A percentile compares a stretch with the other conserved stretches of the same genome.
Evolutionary conservation across 2,888 invertebrate species (phyloP).

Genomic region (Nowickia ferox): DNA sequence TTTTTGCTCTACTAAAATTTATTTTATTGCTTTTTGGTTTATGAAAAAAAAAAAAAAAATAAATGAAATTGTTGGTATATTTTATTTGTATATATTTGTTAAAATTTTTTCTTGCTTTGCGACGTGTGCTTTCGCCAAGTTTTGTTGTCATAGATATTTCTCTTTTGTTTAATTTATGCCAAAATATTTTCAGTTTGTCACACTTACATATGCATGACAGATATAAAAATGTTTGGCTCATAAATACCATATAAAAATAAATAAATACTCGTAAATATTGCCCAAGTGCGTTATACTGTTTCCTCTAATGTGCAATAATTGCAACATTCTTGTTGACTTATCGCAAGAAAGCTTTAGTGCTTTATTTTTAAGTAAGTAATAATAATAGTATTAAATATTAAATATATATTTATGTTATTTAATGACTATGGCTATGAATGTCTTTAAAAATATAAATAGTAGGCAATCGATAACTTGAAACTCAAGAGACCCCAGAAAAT

Average conservation of each 20-base stretch:
- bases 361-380: background rate
- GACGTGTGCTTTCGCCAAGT: slow-evolving; percentile 56
- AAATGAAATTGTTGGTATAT: background rate
- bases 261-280: background rate
- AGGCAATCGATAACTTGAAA: too few relatives aligned
- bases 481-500: too few relatives aligned
- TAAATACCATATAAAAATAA: background rate
- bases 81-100: background rate
- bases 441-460: background rate
- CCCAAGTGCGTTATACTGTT: background rate
- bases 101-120: slow-evolving; percentile 1
- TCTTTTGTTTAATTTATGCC: slow-evolving; percentile 33
- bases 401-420: background rate
- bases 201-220: background rate
- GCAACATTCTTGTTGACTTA: slow-evolving; percentile 12
- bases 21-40: background rate
- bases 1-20: slow-evolving; percentile 14
- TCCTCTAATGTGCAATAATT: background rate
- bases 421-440: background rate
- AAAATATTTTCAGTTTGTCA: slow-evolving; percentile 45
- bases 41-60: background rate
- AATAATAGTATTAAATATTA: background rate
- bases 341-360: background rate
- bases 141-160: background rate
- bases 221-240: too few relatives aligned